Base-by-base conservation (phyloP, 2,888 invertebrate genomes). In the Gastracanthus pulcherrimus region DNA sequence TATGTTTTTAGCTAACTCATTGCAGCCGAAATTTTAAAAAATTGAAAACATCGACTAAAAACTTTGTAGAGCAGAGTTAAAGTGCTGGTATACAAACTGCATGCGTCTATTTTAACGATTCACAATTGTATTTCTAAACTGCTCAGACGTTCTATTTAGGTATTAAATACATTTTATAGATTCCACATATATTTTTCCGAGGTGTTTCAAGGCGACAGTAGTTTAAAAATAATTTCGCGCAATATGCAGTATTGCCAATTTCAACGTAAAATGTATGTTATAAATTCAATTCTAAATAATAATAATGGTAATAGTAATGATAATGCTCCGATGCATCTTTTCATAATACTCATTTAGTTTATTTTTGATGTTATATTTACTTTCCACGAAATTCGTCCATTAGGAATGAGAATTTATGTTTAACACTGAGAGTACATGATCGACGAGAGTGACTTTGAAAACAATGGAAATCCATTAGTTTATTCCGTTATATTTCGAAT, bases 121-220 rank as follows among this genome's bases (percentile, higher is more conserved):
- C 36, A 7, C 29, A 78, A 36, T 23, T n/a, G 38, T 38, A 48
- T 76, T 38, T 23, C 13, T 16, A 48, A 70, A 26, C 7, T 31
- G n/a, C 16, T 58, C 9, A 4, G 31, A 29, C 9, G 26, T 19
- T 36, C 2, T 7, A 34, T 13, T 31, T 41, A 58, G 23, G n/a
- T 55, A 41, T 34, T 23, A 31, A 36, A 64, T 41, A 19, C 31
- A 31, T 69, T 70, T 48, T 41, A 19, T 70, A 48, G 75, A 80
- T 76, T 76, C 55, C 62, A 36, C 64, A 26, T 76, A 76, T 41
- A 13, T 55, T 76, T 71, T 71, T 51, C 26, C 29, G 11, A 58
- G 31, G 16, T 66, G 29, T 55, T 9, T n/a, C 80, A 86, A 87
- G 87, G 86, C 86, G 84, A 87, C 82, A 84, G 85, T 85, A 62